A percentile compares a stretch with the other conserved stretches of the same genome.
Conservation (phyloP, 2,113 vertebrate species). For the Opisthocomus hoazin region DNA sequence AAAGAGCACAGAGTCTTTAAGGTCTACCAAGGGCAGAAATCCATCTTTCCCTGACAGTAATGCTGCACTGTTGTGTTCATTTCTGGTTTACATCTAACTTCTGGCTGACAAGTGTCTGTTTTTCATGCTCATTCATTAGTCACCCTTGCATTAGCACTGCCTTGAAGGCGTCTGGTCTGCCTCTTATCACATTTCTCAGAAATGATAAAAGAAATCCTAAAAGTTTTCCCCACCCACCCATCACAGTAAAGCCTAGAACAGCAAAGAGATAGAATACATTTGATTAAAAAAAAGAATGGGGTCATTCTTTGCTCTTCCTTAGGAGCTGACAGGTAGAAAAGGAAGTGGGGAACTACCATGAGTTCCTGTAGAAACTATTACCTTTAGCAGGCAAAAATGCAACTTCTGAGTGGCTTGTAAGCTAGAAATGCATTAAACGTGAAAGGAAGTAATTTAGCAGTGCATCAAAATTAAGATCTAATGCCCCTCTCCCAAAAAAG, state of each 20-base stretch:
- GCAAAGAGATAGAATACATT: neutral
- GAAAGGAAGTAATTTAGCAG: neutral
- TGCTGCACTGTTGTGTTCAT: slow-evolving; percentile 41
- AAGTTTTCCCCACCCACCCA: slow-evolving; percentile 1
- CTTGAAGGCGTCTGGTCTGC: slow-evolving; percentile 42
- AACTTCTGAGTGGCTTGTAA: neutral
- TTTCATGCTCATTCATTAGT: slow-evolving; percentile 70
- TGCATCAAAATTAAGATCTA: neutral
- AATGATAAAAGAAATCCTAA: slow-evolving; percentile 57
- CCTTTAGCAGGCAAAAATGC: neutral
- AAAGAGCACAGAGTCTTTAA: slow-evolving; percentile 40
- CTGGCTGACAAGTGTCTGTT: slow-evolving; percentile 65
- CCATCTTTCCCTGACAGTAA: slow-evolving; percentile 60
- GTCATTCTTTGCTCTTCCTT: neutral
- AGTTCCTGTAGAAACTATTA: slow-evolving; percentile 1
- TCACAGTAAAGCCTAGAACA: neutral
- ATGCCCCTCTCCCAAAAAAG: neutral
- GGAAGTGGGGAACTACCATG: neutral
- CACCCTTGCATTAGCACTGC: slow-evolving; percentile 51
- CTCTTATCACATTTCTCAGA: slow-evolving; percentile 50
- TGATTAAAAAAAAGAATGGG: neutral
- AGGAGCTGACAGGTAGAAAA: neutral
- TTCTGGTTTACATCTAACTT: slow-evolving; percentile 69
- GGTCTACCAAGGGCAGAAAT: slow-evolving; percentile 67
- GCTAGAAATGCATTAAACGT: neutral